A percentile compares a stretch with the other conserved stretches of the same genome.
Evolutionary conservation across 2,113 vertebrate species (phyloP).

Genomic region (Sterrhoptilus dennistouni): DNA sequence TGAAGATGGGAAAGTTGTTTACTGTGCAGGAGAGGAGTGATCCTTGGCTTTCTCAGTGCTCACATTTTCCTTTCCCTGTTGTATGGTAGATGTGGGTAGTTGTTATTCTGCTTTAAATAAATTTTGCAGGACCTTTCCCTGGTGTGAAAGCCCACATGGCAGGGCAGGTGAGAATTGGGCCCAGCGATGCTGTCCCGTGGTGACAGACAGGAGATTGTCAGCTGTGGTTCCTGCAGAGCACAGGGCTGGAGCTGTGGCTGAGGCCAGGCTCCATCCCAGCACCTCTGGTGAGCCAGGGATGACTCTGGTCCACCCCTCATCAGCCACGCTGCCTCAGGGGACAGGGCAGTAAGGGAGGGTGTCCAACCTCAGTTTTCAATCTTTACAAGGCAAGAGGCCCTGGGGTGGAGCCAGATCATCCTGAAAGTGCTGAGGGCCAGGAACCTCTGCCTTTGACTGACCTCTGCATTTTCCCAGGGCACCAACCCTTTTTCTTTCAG

Average conservation of each 20-base stretch:
- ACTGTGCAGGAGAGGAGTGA: neutral
- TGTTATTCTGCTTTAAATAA: neutral
- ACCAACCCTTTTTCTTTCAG: neutral
- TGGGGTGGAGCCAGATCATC: neutral
- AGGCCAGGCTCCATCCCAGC: neutral
- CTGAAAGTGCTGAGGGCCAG: neutral
- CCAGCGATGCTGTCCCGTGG: neutral
- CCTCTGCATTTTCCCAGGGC: neutral
- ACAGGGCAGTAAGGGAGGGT: neutral
- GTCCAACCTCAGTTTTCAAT: neutral
- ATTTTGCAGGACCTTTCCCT: neutral
- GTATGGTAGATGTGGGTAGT: neutral
- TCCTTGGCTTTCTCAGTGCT: fast-evolving
- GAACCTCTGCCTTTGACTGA: neutral
- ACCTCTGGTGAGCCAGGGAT: neutral
- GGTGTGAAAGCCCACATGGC: neutral
- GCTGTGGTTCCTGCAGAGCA: neutral
- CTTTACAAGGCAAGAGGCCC: neutral
- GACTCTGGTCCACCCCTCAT: neutral
- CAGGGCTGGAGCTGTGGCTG: neutral
- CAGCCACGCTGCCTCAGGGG: neutral
- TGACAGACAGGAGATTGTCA: neutral
- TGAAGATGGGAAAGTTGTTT: neutral
- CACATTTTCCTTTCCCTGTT: neutral
- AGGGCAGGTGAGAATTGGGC: neutral